Percentiles rank a stretch among this genome's conserved stretches.
Evolutionary conservation across 1,140 invertebrate genomes (phyloP).

Genomic region (Agraylea sexmaculata): DNA sequence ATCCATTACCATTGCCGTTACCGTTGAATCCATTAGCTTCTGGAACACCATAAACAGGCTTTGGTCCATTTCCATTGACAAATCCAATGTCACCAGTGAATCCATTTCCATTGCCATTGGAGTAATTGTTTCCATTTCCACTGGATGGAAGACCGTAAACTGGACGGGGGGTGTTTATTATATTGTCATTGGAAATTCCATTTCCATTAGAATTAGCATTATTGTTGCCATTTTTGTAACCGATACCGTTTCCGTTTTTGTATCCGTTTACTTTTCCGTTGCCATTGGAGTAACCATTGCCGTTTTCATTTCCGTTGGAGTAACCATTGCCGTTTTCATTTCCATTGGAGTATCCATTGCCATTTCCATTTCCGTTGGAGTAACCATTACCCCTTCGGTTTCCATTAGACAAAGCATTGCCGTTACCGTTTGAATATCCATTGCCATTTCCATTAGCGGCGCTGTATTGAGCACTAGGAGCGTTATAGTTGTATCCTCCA

Average conservation of each 20-base stretch:
- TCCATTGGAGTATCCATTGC: not conserved
- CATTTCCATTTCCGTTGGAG: slow-evolving; percentile 4
- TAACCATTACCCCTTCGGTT: slow-evolving; percentile 4
- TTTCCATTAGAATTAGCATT: slow-evolving; percentile 5
- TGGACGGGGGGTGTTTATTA: no score
- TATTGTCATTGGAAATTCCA: slow-evolving; percentile 4
- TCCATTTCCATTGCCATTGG: not conserved
- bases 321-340: slow-evolving; percentile 3
- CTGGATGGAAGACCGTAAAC: no score
- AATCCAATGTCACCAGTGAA: no score
- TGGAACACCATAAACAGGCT: no score
- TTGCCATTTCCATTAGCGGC: slow-evolving; percentile 6
- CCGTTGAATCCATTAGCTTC: not conserved
- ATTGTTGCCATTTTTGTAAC: slow-evolving; percentile 7
- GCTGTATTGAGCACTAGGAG: slow-evolving; percentile 9
- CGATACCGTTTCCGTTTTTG: slow-evolving; percentile 7
- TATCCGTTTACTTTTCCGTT: not conserved
- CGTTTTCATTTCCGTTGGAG: not conserved
- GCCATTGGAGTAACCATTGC: not conserved
- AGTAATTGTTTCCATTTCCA: slow-evolving; percentile 6
- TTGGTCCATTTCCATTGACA: not conserved
- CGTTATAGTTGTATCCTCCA: slow-evolving; percentile 14
- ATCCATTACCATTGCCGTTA: slow-evolving; percentile 3
- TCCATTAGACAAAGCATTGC: not conserved
- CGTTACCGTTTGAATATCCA: slow-evolving; percentile 1